Evolutionary conservation across 2,888 invertebrate genomes (phyloP).

Genomic region (Lamproptera curius): DNA sequence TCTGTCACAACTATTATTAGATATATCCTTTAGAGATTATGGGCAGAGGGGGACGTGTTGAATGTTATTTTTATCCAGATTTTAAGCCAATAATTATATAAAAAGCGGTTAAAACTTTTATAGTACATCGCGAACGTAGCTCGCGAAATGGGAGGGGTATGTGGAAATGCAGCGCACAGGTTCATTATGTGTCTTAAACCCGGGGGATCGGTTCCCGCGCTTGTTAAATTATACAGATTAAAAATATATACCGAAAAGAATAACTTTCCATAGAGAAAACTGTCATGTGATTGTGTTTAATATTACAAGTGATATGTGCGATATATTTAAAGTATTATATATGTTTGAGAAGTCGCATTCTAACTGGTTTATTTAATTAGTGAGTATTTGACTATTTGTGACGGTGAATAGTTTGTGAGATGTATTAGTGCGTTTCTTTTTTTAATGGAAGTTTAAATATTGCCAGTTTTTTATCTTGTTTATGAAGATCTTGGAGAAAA

Average conservation of each 20-base stretch:
- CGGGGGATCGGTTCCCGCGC: neutral
- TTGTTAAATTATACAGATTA: neutral
- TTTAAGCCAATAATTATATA: too few relatives aligned
- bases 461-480: too few relatives aligned
- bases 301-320: neutral
- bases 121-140: too few relatives aligned
- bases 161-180: neutral
- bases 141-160: neutral
- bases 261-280: neutral
- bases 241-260: neutral
- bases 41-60: too few relatives aligned
- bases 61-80: too few relatives aligned
- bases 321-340: neutral
- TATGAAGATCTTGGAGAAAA: too few relatives aligned
- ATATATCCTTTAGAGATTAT: too few relatives aligned
- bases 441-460: too few relatives aligned
- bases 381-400: neutral
- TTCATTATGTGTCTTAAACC: conserved; percentile 4
- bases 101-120: too few relatives aligned
- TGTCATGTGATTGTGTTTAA: neutral
- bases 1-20: too few relatives aligned
- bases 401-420: neutral
- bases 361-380: neutral
- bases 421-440: too few relatives aligned
- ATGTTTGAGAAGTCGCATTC: neutral